A percentile compares a stretch with the other conserved stretches of the same genome.
phyloP scores from a whole-genome alignment of 2,113 vertebrate genomes.

The Columbina picui region DNA sequence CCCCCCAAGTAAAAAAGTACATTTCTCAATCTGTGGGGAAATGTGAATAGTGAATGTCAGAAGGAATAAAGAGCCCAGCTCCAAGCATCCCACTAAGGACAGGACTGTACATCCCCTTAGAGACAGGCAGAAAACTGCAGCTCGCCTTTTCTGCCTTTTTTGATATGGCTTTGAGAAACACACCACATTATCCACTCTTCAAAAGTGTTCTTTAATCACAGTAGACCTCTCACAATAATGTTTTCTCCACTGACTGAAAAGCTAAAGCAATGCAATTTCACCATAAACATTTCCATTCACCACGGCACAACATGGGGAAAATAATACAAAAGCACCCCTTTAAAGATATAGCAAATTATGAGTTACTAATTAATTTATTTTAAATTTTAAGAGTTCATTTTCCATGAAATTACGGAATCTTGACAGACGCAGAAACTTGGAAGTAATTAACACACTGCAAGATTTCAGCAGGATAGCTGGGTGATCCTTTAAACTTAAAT shows the following conservation, averaged over 20 bases:
- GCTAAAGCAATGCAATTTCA: neutral
- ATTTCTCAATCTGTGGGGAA: neutral
- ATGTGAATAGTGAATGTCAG: neutral
- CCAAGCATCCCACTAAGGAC: neutral
- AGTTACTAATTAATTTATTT: neutral
- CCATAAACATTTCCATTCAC: neutral
- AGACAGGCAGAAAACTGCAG: neutral
- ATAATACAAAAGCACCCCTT: neutral
- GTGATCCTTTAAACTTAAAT: neutral
- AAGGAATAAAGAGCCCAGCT: neutral
- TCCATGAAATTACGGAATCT: neutral
- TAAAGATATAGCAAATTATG: neutral
- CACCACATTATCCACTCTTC: neutral
- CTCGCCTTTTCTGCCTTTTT: neutral
- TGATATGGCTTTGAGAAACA: neutral
- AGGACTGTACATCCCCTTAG: neutral
- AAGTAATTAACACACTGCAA: neutral
- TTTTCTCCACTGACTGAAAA: neutral
- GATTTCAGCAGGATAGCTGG: neutral
- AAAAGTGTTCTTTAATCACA: neutral
- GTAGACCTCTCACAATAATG: neutral
- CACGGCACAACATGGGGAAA: neutral
- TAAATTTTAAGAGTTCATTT: neutral
- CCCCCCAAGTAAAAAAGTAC: accelerated
- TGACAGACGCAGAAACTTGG: neutral